These are phyloP conservation scores for Columbina picui DNA, from an alignment of 2,113 vertebrate species.

Conservation along the genomic window DNA sequence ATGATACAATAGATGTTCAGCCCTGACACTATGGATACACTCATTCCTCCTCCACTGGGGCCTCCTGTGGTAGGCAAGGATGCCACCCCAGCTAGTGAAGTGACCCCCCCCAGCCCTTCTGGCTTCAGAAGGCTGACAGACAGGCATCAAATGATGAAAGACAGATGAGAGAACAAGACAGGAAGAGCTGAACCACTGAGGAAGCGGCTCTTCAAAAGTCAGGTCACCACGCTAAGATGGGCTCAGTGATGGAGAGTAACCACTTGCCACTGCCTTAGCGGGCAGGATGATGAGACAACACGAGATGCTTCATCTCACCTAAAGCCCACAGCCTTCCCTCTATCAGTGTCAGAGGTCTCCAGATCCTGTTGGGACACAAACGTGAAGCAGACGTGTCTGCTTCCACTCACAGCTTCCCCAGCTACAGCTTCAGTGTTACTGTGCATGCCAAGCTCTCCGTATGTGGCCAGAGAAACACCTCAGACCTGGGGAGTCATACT, in stretches of 20 bases:
- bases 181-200: neutral
- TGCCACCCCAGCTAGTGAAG: neutral
- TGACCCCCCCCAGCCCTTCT: neutral
- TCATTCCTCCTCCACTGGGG: accelerated
- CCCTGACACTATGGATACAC: accelerated
- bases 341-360: neutral
- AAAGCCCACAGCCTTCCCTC: neutral
- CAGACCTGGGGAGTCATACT: neutral
- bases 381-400: neutral
- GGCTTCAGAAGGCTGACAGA: neutral
- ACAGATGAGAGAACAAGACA: neutral
- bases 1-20: neutral
- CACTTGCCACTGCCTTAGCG: neutral
- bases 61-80: neutral
- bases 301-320: neutral
- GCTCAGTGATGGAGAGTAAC: neutral
- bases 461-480: neutral
- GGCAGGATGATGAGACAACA: accelerated
- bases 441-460: accelerated
- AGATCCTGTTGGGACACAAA: neutral
- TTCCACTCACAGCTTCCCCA: neutral
- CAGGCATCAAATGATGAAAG: neutral
- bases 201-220: neutral
- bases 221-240: accelerated
- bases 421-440: neutral